Evolutionary conservation across 2,888 invertebrate species (phyloP).

Genomic region (Andrena bucephala): DNA sequence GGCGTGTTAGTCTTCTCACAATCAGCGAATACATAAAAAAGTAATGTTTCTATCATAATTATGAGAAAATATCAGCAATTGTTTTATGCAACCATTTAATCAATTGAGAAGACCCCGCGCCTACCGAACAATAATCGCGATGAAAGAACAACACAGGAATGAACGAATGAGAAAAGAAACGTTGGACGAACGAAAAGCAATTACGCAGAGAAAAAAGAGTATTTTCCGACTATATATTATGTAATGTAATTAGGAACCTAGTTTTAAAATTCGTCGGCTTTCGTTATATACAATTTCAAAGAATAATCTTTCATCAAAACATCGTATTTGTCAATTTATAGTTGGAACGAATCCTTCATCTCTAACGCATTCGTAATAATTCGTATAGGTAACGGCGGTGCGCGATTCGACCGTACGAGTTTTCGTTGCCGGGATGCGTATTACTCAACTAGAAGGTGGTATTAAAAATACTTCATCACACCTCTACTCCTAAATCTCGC

Average conservation of each 20-base stretch:
- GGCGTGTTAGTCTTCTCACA: constrained; percentile 45
- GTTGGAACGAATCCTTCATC: constrained; percentile 59
- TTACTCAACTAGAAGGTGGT: constrained; percentile 30
- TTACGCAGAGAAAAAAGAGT: constrained; percentile 39
- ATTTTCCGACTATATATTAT: constrained; percentile 33
- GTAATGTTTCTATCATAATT: constrained; percentile 54
- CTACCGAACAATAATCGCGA: constrained; percentile 23
- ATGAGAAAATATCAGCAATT: constrained; percentile 51
- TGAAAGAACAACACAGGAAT: constrained; percentile 21
- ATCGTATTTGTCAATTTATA: constrained; percentile 40
- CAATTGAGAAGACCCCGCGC: constrained; percentile 10
- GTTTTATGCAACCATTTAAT: constrained; percentile 19
- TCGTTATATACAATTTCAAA: constrained; percentile 60
- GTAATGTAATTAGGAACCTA: constrained; percentile 57
- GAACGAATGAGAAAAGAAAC: constrained; percentile 23
- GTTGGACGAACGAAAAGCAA: constrained; percentile 34
- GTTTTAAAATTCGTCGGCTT: constrained; percentile 47
- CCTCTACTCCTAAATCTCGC: constrained; percentile 91
- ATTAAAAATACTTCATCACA: constrained; percentile 76
- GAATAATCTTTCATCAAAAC: constrained; percentile 52
- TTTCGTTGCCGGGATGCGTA: constrained; percentile 4
- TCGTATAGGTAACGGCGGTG: constrained; percentile 27
- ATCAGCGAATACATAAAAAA: constrained; percentile 34
- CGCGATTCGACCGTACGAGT: constrained; percentile 35
- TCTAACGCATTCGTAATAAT: constrained; percentile 42